These are phyloP conservation scores for Phainopepla nitens DNA, from an alignment of 2,113 vertebrate genomes.

Conservation along the genomic window DNA sequence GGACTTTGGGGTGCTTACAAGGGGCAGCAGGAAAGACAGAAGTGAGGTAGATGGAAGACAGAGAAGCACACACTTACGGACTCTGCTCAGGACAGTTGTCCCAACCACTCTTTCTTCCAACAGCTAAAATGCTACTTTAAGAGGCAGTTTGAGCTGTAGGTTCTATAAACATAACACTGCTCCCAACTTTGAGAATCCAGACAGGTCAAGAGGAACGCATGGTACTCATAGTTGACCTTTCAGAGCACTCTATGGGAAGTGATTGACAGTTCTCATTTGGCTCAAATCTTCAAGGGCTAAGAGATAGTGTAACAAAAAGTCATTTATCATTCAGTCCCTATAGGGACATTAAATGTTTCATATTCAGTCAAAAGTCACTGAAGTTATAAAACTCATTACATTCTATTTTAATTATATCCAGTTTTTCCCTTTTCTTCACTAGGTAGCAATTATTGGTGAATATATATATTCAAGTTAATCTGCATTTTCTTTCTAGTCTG, in stretches of 20 bases:
- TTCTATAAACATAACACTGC: not conserved
- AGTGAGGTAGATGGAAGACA: not conserved
- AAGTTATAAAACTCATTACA: constrained; percentile 52
- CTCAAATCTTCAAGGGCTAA: not conserved
- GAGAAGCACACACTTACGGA: not conserved
- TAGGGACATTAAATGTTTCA: constrained; percentile 23
- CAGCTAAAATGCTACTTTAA: not conserved
- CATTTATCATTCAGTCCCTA: constrained; percentile 9
- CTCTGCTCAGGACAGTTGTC: not conserved
- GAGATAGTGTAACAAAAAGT: not conserved
- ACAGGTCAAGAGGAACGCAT: not conserved
- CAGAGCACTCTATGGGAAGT: not conserved
- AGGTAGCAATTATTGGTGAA: constrained; percentile 3
- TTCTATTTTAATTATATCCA: constrained; percentile 37
- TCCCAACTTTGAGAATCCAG: not conserved
- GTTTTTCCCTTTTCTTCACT: not conserved
- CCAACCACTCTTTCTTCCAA: not conserved
- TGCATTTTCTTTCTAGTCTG: constrained; percentile 42
- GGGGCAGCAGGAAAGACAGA: not conserved
- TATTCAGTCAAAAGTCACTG: constrained; percentile 36
- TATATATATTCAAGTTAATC: constrained; percentile 38
- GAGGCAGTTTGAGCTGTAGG: not conserved
- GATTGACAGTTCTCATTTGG: not conserved
- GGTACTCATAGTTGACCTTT: not conserved
- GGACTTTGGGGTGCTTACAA: not conserved